These are phyloP conservation scores for Orientallactaga bullata DNA, from an alignment of 2,113 vertebrate genomes.

Conservation along the genomic window DNA sequence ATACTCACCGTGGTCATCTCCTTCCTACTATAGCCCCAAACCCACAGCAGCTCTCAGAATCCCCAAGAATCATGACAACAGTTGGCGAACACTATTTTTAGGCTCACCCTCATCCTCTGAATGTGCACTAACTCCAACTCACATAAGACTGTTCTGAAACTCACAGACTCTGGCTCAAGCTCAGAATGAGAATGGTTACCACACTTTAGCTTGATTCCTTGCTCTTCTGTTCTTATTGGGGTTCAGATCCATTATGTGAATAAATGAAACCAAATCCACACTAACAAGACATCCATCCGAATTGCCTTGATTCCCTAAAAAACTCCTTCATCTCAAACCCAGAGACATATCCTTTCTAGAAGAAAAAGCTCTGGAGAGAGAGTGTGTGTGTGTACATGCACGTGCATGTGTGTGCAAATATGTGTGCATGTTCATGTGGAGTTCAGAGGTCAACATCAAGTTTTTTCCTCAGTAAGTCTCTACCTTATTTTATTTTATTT, in stretches of 20 bases:
- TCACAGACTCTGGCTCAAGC: not conserved
- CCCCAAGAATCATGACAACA: conserved; percentile 35
- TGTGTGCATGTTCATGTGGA: no score
- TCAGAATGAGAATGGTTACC: not conserved
- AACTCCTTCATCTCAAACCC: not conserved
- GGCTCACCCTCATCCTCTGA: conserved; percentile 49
- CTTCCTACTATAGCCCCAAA: not conserved
- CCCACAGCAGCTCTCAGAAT: not conserved
- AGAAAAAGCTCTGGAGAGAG: not conserved
- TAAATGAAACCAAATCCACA: not conserved
- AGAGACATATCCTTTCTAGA: not conserved
- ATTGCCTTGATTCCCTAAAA: not conserved
- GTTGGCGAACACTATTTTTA: conserved; percentile 70
- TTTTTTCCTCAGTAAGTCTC: no score
- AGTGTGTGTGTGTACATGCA: no score
- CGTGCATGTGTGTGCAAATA: no score
- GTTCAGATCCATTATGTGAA: not conserved
- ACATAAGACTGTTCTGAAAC: conserved; percentile 46
- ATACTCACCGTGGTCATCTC: not conserved
- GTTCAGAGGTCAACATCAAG: no score
- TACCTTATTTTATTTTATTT: no score
- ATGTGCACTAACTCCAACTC: conserved; percentile 62
- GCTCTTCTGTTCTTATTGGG: not conserved
- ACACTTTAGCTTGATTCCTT: not conserved
- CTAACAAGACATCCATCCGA: not conserved